Conservation (phyloP, 2,888 invertebrate species). For the Mechanitis mazaeus region DNA sequence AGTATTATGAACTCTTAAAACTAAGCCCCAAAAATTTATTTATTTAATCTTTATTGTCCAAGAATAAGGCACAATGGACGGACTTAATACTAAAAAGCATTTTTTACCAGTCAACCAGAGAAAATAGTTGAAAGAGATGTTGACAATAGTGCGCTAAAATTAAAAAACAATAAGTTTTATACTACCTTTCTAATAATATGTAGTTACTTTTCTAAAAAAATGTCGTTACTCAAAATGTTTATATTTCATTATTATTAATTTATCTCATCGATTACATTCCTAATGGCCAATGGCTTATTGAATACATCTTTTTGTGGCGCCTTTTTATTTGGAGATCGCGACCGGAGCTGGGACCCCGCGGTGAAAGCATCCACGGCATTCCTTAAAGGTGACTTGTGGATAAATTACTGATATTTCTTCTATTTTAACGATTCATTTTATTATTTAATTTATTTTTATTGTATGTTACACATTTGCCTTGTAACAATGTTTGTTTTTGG, state of each 20-base stretch:
- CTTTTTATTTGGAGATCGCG: conserved; percentile 72
- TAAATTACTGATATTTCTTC: conserved; percentile 76
- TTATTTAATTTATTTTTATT: conserved; percentile 77
- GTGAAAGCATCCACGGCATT: conserved; percentile 73
- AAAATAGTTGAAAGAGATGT: too few relatives aligned
- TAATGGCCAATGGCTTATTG: conserved; percentile 74
- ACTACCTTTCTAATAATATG: too few relatives aligned
- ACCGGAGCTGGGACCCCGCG: conserved; percentile 69
- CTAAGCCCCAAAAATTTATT: too few relatives aligned
- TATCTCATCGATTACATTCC: conserved; percentile 73
- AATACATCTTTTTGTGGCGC: conserved; percentile 76
- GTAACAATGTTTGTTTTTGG: conserved; percentile 76
- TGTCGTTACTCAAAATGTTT: conserved; percentile 39
- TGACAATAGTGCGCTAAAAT: too few relatives aligned
- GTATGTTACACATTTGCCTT: conserved; percentile 74
- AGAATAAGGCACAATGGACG: too few relatives aligned
- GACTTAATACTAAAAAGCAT: too few relatives aligned
- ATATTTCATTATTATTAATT: conserved; percentile 71
- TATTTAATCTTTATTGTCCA: too few relatives aligned
- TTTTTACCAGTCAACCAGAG: too few relatives aligned
- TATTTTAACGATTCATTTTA: conserved; percentile 75
- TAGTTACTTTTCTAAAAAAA: too few relatives aligned
- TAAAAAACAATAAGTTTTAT: too few relatives aligned
- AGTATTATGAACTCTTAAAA: too few relatives aligned
- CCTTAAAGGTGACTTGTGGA: conserved; percentile 75